A percentile compares a stretch with the other conserved stretches of the same genome.
Evolutionary conservation across 2,113 vertebrate genomes (phyloP).

Genomic region (Corythornis madagascariensis): DNA sequence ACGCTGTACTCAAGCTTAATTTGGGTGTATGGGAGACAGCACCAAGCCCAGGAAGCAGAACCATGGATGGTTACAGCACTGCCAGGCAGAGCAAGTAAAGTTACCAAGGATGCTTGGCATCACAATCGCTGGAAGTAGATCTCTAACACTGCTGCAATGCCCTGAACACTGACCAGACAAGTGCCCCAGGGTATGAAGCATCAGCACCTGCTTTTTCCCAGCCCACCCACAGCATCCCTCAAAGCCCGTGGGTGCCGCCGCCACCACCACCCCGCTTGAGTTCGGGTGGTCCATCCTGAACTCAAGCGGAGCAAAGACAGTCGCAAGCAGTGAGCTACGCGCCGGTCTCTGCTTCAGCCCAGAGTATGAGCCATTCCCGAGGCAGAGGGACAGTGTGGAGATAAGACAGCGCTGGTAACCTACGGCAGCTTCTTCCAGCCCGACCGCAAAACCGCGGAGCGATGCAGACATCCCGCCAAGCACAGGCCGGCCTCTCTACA

Average conservation of each 20-base stretch:
- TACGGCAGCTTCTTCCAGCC: background rate
- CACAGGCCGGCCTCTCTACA: background rate
- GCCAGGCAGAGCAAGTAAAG: background rate
- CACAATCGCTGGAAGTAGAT: accelerated
- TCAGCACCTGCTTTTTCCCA: background rate
- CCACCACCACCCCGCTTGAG: background rate
- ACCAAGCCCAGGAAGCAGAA: background rate
- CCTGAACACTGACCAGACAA: background rate
- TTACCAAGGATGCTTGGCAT: accelerated
- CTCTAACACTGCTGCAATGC: accelerated
- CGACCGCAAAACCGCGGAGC: background rate
- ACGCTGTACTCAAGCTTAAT: background rate
- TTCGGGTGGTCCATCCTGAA: background rate
- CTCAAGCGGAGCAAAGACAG: background rate
- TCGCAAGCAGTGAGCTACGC: background rate
- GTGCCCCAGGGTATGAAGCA: background rate
- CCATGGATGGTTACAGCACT: accelerated
- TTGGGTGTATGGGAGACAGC: background rate
- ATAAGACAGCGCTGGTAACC: background rate
- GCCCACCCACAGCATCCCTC: too few species aligned
- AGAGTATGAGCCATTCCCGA: accelerated
- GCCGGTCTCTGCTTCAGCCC: background rate
- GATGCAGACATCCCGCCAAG: background rate
- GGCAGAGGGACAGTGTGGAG: background rate
- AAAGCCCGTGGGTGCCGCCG: background rate